These are phyloP conservation scores for Platyscapa corneri DNA, from an alignment of 1,140 invertebrate species.

Conservation along the genomic window DNA sequence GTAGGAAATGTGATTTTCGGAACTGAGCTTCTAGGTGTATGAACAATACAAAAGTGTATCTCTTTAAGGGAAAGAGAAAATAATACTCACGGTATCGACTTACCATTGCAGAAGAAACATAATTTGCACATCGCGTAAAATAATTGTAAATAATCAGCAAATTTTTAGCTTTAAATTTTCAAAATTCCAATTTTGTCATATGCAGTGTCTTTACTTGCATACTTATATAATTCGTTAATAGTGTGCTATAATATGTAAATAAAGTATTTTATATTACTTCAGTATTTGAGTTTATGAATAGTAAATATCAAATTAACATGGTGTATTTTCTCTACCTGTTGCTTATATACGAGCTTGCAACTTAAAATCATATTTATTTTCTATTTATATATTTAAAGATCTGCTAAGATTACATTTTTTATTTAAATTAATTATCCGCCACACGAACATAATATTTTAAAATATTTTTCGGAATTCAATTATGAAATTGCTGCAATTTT, in stretches of 20 bases:
- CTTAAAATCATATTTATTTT: too few species aligned
- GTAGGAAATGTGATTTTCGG: slow-evolving; percentile 39
- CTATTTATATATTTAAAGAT: too few species aligned
- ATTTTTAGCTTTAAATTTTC: not conserved
- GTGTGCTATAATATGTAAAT: not conserved
- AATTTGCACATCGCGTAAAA: too few species aligned
- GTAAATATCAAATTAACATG: slow-evolving; percentile 13
- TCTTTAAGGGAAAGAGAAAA: not conserved
- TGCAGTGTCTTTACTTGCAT: not conserved
- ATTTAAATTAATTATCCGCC: too few species aligned
- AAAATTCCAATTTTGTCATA: not conserved
- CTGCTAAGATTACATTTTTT: too few species aligned
- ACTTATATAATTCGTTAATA: not conserved
- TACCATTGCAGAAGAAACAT: too few species aligned
- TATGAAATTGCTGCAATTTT: too few species aligned
- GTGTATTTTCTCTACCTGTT: not conserved
- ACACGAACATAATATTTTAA: too few species aligned
- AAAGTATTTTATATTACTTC: too few species aligned
- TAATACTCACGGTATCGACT: too few species aligned
- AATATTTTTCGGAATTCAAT: too few species aligned
- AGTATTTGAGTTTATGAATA: slow-evolving; percentile 6
- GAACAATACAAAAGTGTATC: not conserved
- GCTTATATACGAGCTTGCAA: not conserved
- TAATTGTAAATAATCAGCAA: too few species aligned
- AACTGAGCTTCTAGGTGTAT: not conserved